Conservation (phyloP, 2,113 vertebrate genomes). For the Candoia aspera region DNA sequence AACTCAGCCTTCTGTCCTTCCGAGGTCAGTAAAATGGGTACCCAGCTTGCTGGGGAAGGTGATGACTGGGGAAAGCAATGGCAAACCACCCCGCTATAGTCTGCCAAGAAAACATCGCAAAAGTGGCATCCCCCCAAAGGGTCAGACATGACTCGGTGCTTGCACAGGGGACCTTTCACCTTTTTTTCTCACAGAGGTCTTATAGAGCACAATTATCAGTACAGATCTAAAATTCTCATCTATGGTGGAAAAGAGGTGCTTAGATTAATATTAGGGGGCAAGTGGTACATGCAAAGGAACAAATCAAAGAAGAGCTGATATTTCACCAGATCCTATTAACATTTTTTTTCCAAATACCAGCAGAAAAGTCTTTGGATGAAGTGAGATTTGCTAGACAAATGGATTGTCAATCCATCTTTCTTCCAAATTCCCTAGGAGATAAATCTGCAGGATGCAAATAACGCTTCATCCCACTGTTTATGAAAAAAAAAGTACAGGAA, state of each 20-base stretch:
- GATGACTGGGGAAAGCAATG: no score
- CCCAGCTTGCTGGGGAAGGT: no score
- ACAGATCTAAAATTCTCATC: not conserved
- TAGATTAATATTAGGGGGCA: not conserved
- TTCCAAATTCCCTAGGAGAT: not conserved
- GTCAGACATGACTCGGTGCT: no score
- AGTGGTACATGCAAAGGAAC: not conserved
- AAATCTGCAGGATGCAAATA: not conserved
- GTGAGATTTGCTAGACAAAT: not conserved
- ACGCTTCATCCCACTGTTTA: not conserved
- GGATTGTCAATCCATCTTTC: not conserved
- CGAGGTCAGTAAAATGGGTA: no score
- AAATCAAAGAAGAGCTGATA: not conserved
- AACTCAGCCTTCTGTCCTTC: no score
- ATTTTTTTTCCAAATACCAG: not conserved
- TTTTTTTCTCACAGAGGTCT: not conserved
- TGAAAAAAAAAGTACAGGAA: not conserved
- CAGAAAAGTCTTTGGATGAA: not conserved
- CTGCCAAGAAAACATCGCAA: no score
- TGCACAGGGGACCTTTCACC: no score
- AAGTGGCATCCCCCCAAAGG: no score
- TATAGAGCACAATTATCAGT: not conserved
- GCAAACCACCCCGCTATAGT: no score
- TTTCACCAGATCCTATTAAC: not conserved
- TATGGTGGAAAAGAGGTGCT: not conserved